These are phyloP conservation scores for Hartigia nigra DNA, from an alignment of 2,888 invertebrate species.

Conservation along the genomic window DNA sequence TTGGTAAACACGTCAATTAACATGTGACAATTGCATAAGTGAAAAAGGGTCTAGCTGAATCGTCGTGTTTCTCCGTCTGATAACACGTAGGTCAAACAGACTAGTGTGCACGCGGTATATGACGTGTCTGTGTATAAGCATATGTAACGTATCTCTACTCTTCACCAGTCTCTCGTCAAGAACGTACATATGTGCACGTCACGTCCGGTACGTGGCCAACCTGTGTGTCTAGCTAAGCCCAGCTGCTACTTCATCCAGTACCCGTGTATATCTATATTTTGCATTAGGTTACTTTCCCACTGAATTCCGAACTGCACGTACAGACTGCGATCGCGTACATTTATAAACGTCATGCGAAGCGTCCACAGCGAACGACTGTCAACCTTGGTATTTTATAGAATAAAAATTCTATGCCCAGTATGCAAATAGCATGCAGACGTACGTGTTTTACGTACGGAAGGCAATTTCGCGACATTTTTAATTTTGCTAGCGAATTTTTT, in stretches of 20 bases:
- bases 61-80: background rate
- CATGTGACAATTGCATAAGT: background rate
- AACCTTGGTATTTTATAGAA: background rate
- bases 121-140: background rate
- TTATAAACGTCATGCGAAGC: background rate
- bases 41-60: background rate
- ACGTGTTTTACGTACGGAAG: background rate
- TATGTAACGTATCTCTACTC: background rate
- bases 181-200: background rate
- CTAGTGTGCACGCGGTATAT: background rate
- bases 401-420: background rate
- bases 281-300: background rate
- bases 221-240: background rate
- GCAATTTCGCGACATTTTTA: background rate
- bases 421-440: background rate
- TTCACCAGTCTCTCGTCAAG: background rate
- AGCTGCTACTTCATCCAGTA: background rate
- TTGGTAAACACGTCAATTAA: background rate
- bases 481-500: background rate
- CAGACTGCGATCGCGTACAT: background rate
- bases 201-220: background rate
- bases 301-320: background rate
- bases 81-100: background rate
- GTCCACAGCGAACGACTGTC: background rate
- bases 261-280: background rate